phyloP scores from a whole-genome alignment of 2,888 invertebrate species.

The Hypomecis atomaria region DNA sequence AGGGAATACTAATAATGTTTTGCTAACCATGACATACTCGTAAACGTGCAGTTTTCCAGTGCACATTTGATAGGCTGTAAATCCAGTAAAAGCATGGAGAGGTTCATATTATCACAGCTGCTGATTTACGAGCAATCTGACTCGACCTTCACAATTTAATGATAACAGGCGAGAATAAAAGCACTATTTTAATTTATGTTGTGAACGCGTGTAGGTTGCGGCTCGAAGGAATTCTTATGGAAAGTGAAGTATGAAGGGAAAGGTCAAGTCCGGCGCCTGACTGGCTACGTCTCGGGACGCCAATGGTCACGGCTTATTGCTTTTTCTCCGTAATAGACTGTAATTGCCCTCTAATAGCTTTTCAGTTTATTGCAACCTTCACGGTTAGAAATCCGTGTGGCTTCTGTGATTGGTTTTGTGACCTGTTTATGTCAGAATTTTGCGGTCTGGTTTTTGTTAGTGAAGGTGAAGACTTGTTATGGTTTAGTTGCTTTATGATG shows the following conservation, averaged over 20 bases:
- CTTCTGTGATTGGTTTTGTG: constrained; percentile 46
- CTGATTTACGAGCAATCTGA: constrained; percentile 39
- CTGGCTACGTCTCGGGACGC: constrained; percentile 60
- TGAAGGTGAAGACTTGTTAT: constrained; percentile 14
- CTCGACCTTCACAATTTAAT: constrained; percentile 40
- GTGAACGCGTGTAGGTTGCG: constrained; percentile 41
- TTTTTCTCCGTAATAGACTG: constrained; percentile 44
- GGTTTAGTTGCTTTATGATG: not conserved
- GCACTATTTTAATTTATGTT: constrained; percentile 45
- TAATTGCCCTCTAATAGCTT: constrained; percentile 52
- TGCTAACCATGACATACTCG: constrained; percentile 18
- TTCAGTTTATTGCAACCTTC: constrained; percentile 55
- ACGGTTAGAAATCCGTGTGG: constrained; percentile 49
- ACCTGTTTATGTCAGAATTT: constrained; percentile 15
- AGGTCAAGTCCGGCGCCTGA: constrained; percentile 67
- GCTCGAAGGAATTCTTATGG: constrained; percentile 55
- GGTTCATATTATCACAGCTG: constrained; percentile 15
- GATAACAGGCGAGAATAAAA: constrained; percentile 20
- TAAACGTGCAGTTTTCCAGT: not conserved
- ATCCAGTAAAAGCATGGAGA: constrained; percentile 17
- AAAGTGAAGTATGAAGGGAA: constrained; percentile 47
- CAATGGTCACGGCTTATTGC: constrained; percentile 53
- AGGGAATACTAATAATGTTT: not conserved
- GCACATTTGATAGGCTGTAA: constrained; percentile 14
- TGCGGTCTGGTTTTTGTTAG: constrained; percentile 27